Evolutionary conservation across 2,888 invertebrate genomes (phyloP).

Genomic region (Spicauda simplicius): DNA sequence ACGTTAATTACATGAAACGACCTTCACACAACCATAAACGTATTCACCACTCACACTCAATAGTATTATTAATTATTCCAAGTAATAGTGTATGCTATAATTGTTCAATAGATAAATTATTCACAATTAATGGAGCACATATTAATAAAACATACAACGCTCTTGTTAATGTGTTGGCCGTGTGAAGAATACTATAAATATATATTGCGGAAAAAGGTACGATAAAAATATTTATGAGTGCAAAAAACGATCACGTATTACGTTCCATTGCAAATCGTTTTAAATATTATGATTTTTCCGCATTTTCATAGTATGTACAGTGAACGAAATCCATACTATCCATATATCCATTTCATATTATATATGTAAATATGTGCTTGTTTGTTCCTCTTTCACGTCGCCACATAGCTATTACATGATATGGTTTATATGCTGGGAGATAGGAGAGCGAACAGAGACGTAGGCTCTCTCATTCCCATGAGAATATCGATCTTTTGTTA

Average conservation of each 20-base stretch:
- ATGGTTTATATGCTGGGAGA: too few species aligned
- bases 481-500: too few species aligned
- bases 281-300: too few species aligned
- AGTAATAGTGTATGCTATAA: slow-evolving; percentile 15
- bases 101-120: slow-evolving; percentile 15
- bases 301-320: too few species aligned
- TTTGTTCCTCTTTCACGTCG: too few species aligned
- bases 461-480: too few species aligned
- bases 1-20: neutral
- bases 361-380: too few species aligned
- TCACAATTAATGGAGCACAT: slow-evolving; percentile 12
- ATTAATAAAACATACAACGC: slow-evolving; percentile 32
- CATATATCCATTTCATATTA: too few species aligned
- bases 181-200: slow-evolving; percentile 24
- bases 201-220: slow-evolving; percentile 15
- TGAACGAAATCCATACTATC: too few species aligned
- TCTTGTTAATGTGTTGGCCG: slow-evolving; percentile 23
- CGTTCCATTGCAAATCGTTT: too few species aligned
- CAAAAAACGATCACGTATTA: neutral
- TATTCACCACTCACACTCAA: neutral
- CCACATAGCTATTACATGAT: too few species aligned
- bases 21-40: neutral
- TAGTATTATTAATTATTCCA: neutral
- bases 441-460: too few species aligned
- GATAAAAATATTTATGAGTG: neutral